Evolutionary conservation across 2,888 invertebrate genomes (phyloP).

Genomic region (Megalurothrips usitatus): DNA sequence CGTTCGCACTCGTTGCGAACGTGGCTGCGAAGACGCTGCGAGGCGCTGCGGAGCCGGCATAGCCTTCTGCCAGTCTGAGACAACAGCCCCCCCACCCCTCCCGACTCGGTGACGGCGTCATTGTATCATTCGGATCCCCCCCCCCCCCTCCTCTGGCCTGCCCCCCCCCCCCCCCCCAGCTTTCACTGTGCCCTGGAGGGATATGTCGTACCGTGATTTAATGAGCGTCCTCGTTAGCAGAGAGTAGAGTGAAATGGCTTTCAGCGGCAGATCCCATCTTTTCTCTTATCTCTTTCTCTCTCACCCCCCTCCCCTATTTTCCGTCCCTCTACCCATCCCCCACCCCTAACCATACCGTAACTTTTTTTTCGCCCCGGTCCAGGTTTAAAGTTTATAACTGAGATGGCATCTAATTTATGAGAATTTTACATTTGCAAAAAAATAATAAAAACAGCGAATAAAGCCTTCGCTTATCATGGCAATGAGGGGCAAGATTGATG

Average conservation of each 20-base stretch:
- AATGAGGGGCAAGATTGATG: too few species aligned
- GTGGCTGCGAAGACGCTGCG: too few species aligned
- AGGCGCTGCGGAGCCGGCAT: too few species aligned
- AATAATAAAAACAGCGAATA: too few species aligned
- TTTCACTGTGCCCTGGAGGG: background rate
- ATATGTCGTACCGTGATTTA: background rate
- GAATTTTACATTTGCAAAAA: too few species aligned
- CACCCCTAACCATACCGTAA: too few species aligned
- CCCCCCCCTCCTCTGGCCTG: background rate
- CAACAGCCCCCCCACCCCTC: background rate
- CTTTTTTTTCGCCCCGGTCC: too few species aligned
- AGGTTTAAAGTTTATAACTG: too few species aligned
- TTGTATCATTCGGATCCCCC: background rate
- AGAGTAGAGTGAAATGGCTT: background rate
- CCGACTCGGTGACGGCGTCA: background rate
- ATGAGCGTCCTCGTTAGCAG: conserved; percentile 18
- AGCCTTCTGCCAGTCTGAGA: too few species aligned
- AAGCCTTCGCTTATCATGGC: too few species aligned
- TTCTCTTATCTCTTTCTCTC: background rate
- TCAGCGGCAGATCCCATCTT: background rate
- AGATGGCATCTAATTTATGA: too few species aligned
- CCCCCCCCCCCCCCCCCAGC: background rate
- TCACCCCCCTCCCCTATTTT: background rate
- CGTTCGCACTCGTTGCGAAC: too few species aligned
- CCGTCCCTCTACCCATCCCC: background rate